phyloP scores from a whole-genome alignment of 2,797 vertebrate species.

The Luscinia megarhynchos region DNA sequence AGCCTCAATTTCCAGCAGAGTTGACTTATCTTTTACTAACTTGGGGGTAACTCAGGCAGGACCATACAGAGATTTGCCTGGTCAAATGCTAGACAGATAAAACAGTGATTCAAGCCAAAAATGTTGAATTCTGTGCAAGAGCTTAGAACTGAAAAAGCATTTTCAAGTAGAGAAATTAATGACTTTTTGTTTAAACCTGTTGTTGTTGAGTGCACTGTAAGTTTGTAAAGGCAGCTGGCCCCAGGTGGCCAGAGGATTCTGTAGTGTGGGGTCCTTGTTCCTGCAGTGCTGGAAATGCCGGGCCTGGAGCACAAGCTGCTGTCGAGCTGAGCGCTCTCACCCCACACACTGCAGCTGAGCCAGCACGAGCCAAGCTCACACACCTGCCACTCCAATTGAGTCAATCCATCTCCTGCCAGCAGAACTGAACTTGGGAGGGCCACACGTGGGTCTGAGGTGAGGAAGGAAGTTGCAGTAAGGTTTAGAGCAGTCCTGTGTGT shows the following conservation, averaged over 20 bases:
- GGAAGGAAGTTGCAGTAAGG: background rate
- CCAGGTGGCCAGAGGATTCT: background rate
- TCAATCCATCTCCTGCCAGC: background rate
- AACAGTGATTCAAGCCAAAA: background rate
- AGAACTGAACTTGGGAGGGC: background rate
- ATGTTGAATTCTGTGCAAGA: background rate
- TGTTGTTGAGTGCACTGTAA: background rate
- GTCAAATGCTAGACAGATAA: background rate
- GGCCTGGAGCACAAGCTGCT: background rate
- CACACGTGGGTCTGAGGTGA: background rate
- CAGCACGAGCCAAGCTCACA: background rate
- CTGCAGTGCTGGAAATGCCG: background rate
- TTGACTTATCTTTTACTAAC: background rate
- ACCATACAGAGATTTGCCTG: background rate
- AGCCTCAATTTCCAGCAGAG: background rate
- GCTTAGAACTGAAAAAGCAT: background rate
- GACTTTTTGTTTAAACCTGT: fast-evolving
- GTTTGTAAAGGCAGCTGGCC: background rate
- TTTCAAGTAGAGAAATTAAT: background rate
- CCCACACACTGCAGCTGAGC: background rate
- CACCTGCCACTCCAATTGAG: background rate
- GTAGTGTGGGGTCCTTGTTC: background rate
- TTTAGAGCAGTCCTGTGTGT: background rate
- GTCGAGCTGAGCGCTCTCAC: background rate
- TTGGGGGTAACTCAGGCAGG: background rate